phyloP scores from a whole-genome alignment of 2,888 invertebrate genomes.

The Oscheius sp. region DNA sequence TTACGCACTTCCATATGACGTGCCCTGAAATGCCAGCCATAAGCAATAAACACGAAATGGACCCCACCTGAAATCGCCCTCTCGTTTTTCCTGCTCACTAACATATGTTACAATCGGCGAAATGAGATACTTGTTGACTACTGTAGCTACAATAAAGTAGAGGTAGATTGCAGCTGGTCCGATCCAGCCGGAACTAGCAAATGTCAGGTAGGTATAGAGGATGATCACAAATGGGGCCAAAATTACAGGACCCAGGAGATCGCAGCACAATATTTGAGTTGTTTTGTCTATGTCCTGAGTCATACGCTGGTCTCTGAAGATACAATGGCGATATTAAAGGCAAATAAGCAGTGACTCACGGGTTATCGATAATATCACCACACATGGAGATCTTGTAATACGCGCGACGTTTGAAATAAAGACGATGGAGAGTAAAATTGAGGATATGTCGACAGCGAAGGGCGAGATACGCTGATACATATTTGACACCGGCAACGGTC shows the following conservation, averaged over 20 bases:
- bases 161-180: conserved; percentile 77
- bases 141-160: conserved; percentile 77
- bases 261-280: conserved; percentile 74
- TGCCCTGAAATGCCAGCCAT: conserved; percentile 43
- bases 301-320: conserved; percentile 77
- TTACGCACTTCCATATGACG: conserved; percentile 71
- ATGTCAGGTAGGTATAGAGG: conserved; percentile 78
- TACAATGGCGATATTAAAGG: neutral
- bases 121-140: conserved; percentile 78
- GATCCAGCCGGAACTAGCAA: conserved; percentile 77
- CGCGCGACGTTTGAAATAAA: conserved; percentile 76
- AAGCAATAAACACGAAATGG: neutral
- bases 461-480: conserved; percentile 75
- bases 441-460: conserved; percentile 76
- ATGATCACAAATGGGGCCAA: conserved; percentile 77
- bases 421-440: conserved; percentile 75
- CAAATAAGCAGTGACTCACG: conserved; percentile 73
- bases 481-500: conserved; percentile 75
- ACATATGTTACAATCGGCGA: conserved; percentile 77
- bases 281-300: conserved; percentile 77
- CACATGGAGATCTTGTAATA: conserved; percentile 77
- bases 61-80: conserved; percentile 78
- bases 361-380: conserved; percentile 76
- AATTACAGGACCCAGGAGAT: conserved; percentile 75
- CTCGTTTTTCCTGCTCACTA: conserved; percentile 77